Evolutionary conservation across 2,797 vertebrate genomes (phyloP), one percentile per base, ranked within the genome.

Genomic region (Buceros bicornis): DNA sequence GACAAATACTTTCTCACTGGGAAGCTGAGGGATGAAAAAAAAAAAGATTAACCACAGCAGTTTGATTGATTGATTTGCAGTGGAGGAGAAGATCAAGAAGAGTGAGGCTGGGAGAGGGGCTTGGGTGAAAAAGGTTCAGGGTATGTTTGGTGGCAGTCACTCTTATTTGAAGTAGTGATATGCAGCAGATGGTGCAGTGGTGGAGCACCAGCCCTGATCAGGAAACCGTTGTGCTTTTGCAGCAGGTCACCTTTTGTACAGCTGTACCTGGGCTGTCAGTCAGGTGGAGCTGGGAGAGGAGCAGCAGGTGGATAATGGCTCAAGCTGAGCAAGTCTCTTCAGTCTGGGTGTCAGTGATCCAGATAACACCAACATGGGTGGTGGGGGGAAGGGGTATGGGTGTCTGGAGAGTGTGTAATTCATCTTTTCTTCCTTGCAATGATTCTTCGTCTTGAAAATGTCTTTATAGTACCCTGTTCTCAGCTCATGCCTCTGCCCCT

Each of bases 131-230:
- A 86, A 42, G 10, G 42, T 20, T 79, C 16, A n/a, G 60, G 8
- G 8, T 37, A 2, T 5, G 2, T 53, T 33, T 61, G 16, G 37
- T n/a, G 47, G 26, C 35, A 62, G 48, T 12, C 0, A 0, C 29
- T 82, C 15, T 84, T 37, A 51, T 14, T 18, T 40, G 51, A 86
- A n/a, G 57, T 7, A 67, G 40, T 43, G 24, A 2, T 0, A 1
- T 29, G 64, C 53, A 77, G 57, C 48, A 87, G 78, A 43, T 28
- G 48, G n/a, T 56, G 48, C 84, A 80, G 71, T 13, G 28, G 19
- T 37, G 33, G 17, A 87, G 58, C 40, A 74, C 5, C 12, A 51
- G 42, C 25, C 25, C 13, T 28, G 37, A 15, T 1, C 0, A 7
- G 71, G 73, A 61, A 62, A 53, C 56, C 3, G 1, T 8, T 35